A percentile compares a stretch with the other conserved stretches of the same genome.
Conservation (phyloP, 2,113 vertebrate species). For the Caracal caracal region DNA sequence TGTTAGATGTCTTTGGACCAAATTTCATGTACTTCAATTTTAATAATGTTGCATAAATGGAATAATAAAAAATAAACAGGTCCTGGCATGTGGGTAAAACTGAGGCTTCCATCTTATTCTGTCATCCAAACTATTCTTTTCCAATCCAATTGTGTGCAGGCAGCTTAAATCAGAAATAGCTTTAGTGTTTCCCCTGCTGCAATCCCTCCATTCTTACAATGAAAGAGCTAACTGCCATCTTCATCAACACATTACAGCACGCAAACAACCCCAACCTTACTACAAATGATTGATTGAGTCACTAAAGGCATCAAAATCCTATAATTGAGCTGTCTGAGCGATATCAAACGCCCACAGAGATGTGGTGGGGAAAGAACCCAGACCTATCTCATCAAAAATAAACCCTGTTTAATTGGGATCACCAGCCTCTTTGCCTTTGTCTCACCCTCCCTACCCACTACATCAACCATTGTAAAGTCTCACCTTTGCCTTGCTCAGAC, state of each 20-base stretch:
- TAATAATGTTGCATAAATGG: not conserved
- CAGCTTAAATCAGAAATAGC: conserved; percentile 44
- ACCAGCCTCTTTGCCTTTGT: not conserved
- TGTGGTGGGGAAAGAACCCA: not conserved
- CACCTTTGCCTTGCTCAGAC: not conserved
- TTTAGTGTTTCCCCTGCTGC: not conserved
- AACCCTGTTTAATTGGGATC: conserved; percentile 61
- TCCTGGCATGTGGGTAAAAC: not conserved
- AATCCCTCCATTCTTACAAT: not conserved
- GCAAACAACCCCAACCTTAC: conserved; percentile 49
- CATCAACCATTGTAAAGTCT: not conserved
- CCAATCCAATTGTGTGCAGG: conserved; percentile 16
- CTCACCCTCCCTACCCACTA: not conserved
- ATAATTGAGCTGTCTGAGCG: conserved; percentile 73
- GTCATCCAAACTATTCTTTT: conserved; percentile 18
- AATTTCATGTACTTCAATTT: not conserved
- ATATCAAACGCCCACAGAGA: conserved; percentile 64
- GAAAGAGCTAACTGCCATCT: conserved; percentile 33
- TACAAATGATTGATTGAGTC: conserved; percentile 67
- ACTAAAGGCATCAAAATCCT: conserved; percentile 65
- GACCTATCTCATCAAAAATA: conserved; percentile 49
- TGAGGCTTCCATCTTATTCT: not conserved
- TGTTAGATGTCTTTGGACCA: not conserved
- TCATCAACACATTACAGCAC: not conserved
- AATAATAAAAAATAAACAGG: conserved; percentile 43